These are phyloP conservation scores for Diabrotica virgifera DNA, from an alignment of 1,140 invertebrate genomes.

Conservation along the genomic window DNA sequence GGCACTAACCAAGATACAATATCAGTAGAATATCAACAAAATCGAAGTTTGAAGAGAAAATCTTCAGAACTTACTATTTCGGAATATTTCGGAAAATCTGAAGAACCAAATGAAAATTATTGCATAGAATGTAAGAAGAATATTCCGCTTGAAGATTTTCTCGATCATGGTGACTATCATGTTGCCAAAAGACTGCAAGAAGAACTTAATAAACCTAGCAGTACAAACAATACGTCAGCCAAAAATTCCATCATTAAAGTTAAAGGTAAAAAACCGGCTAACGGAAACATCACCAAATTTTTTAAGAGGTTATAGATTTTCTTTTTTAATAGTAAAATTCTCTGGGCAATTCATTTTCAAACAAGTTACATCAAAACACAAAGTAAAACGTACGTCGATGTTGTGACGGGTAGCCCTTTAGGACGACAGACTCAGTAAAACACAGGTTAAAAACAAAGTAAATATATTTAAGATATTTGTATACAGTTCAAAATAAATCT, in stretches of 20 bases:
- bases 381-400: too few relatives aligned
- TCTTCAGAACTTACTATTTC: not conserved
- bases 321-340: too few relatives aligned
- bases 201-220: slow-evolving; percentile 43
- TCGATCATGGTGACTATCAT: slow-evolving; percentile 70
- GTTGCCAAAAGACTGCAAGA: slow-evolving; percentile 64
- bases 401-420: too few relatives aligned
- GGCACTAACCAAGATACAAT: not conserved
- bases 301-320: too few relatives aligned
- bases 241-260: slow-evolving; percentile 1
- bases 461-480: too few relatives aligned
- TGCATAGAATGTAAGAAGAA: slow-evolving; percentile 57
- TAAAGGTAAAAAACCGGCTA: not conserved
- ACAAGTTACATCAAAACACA: too few relatives aligned
- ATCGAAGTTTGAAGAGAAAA: not conserved
- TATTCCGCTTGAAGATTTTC: slow-evolving; percentile 56
- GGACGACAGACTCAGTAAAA: too few relatives aligned
- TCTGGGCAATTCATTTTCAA: too few relatives aligned
- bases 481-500: too few relatives aligned
- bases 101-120: slow-evolving; percentile 10
- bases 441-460: too few relatives aligned
- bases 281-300: too few relatives aligned
- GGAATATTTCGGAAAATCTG: not conserved
- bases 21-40: not conserved
- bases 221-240: not conserved